Base-by-base conservation (phyloP, 2,888 invertebrate genomes). In the Drosophila hamatofila region DNA sequence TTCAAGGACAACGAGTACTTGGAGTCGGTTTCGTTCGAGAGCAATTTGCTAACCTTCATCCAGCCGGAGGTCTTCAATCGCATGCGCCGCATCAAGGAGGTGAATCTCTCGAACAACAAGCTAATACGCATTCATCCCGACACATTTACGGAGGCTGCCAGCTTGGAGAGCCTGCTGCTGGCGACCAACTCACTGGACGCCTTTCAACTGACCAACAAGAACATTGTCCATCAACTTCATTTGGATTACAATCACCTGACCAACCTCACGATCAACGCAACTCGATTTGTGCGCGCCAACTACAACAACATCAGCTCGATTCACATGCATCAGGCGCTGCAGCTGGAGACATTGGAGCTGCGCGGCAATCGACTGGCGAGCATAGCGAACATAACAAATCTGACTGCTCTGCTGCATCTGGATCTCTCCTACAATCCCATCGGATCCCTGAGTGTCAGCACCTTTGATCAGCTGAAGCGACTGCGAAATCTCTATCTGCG, bases 381-480 rank as follows among this genome's bases (percentile, higher is more conserved):
- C 59, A 89, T 93, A 3, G 78, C 79, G 0, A 92, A 91, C 39
- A 90, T 93, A 0, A 91, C 92, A 2, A 85, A 87, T 21, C 70
- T 92, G 3, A 87, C 90, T 3, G 87, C 89, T 0, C 57, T 93
- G 25, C 76, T 88, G 0, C 84, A 89, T 16, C 60, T 93, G 56
- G 92, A 92, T 69, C 55, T 93, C n/a, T 91, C 92, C 0, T 78
- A 89, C 27, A 93, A 93, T 60, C 85, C 89, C 3, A 91, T 93
- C 25, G 92, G 92, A 0, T 85, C 88, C 0, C 42, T 93, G 9
- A 92, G 91, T 37, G 86, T 93, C 0, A 89, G 88, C 46, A 92
- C 92, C 3, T 93, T 93, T 23, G 91, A 91, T 33, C 88, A 91
- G 30, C 61, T 93, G 35, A 92, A 92, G 35, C 83, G 91, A 1